These are phyloP conservation scores for Eristalis tenax DNA, from an alignment of 2,888 invertebrate genomes.

Conservation along the genomic window DNA sequence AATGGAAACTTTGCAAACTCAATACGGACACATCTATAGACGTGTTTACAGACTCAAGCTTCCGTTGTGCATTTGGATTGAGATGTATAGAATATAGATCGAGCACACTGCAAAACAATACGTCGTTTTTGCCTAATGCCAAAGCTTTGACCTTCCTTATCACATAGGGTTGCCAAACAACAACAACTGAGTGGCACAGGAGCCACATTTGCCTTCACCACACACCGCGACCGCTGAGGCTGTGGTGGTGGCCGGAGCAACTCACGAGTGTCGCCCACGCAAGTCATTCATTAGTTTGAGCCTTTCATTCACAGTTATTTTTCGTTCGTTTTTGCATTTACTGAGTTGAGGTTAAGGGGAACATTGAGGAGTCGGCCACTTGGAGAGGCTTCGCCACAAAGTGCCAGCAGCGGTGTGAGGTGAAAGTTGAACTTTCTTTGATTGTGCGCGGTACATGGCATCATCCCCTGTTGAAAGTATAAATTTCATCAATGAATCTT, in stretches of 20 bases:
- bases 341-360: constrained; percentile 20
- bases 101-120: constrained; percentile 23
- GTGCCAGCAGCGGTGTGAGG: constrained; percentile 22
- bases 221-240: constrained; percentile 1
- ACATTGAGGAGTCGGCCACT: neutral
- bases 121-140: constrained; percentile 11
- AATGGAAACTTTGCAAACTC: constrained; percentile 9
- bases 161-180: constrained; percentile 35
- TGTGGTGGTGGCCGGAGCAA: constrained; percentile 20
- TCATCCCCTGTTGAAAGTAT: constrained; percentile 32
- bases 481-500: constrained; percentile 66
- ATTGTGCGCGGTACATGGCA: constrained; percentile 44
- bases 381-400: constrained; percentile 35
- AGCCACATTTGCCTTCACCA: constrained; percentile 38
- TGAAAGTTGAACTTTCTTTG: constrained; percentile 31
- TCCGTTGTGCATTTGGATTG: neutral
- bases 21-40: neutral
- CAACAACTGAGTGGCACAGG: constrained; percentile 5
- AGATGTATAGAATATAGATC: neutral
- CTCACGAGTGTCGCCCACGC: constrained; percentile 63
- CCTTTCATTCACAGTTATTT: constrained; percentile 68
- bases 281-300: constrained; percentile 69
- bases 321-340: constrained; percentile 30
- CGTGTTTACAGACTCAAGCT: neutral
- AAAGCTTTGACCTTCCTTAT: constrained; percentile 70